These are phyloP conservation scores for Scomber colias DNA, from an alignment of 2,113 vertebrate genomes.

Conservation along the genomic window DNA sequence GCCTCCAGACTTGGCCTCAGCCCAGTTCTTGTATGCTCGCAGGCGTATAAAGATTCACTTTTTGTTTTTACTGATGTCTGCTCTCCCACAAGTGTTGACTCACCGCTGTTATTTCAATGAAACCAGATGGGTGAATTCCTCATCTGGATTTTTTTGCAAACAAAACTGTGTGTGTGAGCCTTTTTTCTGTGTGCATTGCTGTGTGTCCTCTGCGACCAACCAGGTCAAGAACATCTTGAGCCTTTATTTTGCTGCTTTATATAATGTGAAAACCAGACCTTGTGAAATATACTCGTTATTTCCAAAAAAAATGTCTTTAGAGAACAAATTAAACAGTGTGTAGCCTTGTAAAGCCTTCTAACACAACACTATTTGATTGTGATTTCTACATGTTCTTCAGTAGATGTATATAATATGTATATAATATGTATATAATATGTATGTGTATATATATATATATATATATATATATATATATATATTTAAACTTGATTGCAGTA, in stretches of 20 bases:
- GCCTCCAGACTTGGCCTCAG: not conserved
- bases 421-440: too few relatives aligned
- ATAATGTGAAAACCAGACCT: not conserved
- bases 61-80: slow-evolving; percentile 8
- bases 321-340: not conserved
- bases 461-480: too few relatives aligned
- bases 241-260: not conserved
- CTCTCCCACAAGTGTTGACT: slow-evolving; percentile 17
- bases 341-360: slow-evolving; percentile 1
- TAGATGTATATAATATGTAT: too few relatives aligned
- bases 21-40: not conserved
- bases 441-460: too few relatives aligned
- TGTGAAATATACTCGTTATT: not conserved
- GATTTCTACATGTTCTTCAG: not conserved
- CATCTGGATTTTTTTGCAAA: not conserved
- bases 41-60: not conserved
- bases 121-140: slow-evolving; percentile 19
- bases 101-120: not conserved
- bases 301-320: not conserved
- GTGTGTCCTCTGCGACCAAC: not conserved
- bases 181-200: not conserved
- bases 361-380: not conserved
- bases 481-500: not conserved
- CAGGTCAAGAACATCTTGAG: not conserved
- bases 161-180: not conserved